Evolutionary conservation across 1,140 invertebrate species (phyloP), one percentile per base, ranked within the genome.

Genomic region (Drosophila nannoptera): DNA sequence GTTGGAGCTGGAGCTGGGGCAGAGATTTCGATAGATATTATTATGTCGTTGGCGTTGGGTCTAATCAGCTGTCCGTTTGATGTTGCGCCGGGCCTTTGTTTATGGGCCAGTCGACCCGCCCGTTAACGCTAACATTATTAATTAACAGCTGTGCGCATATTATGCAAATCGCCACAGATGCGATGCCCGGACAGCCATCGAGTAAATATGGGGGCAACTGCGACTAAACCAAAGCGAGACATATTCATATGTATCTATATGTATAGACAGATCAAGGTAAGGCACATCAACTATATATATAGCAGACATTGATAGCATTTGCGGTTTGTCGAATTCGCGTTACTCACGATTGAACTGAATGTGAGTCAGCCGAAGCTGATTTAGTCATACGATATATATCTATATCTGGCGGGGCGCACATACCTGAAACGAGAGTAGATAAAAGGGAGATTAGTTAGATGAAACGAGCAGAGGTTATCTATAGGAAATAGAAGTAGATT

Each of bases 81-180:
- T 73, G 42, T 73, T 69, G 38, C 16, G 66, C 70, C 70, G 70
- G 31, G 54, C 22, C 8, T 58, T 69, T 60, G 12, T 32, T 65
- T 52, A 22, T 43, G 64, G 53, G 49, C 46, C 78, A 75, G 78
- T 64, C 78, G 78, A 54, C 58, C 70, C 69, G 73, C 22, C 22
- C 22, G 22, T 22, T 22, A 22, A 22, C 22, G 22, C 77, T 84
- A 84, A 68, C 80, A 80, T 86, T 84, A 86, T 80, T 84, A 86
- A 86, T 84, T 80, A 84, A 86, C 80, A 84, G 81, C 80, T 86
- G 80, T 77, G 81, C 77, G 80, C 77, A 71, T 84, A 77, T 74
- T 84, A 86, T 84, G 81, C 73, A 84, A 86, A 84, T 86, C 67
- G 70, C 64, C 64, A 75, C 78, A 75, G 73, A 80, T 76, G 80